Percentiles rank a stretch among this genome's conserved stretches.
These are phyloP conservation scores for Alaudala cheleensis DNA, from an alignment of 2,113 vertebrate genomes.

Conservation along the genomic window DNA sequence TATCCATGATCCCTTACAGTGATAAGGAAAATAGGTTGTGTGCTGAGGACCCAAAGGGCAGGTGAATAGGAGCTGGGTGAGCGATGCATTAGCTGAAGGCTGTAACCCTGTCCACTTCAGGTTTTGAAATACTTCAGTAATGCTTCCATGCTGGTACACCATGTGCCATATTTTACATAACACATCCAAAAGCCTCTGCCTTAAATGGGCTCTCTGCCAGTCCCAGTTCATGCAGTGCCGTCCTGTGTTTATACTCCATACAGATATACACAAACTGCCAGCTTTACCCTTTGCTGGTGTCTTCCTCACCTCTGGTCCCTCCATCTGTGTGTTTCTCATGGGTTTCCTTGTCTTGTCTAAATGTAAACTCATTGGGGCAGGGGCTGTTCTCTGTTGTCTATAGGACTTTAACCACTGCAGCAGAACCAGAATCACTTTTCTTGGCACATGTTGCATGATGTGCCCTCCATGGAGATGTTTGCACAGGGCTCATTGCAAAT, in stretches of 20 bases:
- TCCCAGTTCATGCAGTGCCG: background rate
- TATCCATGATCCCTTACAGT: background rate
- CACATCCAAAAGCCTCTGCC: background rate
- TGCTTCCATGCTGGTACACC: background rate
- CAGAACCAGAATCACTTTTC: background rate
- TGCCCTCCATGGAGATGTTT: background rate
- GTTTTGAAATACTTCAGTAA: background rate
- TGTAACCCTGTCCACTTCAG: background rate
- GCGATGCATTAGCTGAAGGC: background rate
- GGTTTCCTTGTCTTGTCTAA: background rate
- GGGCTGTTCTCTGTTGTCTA: background rate
- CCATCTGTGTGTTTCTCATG: background rate
- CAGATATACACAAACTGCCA: background rate
- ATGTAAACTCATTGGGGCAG: background rate
- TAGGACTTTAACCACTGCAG: background rate
- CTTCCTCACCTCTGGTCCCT: background rate
- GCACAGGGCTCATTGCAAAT: background rate
- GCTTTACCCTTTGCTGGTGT: background rate
- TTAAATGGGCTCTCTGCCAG: background rate
- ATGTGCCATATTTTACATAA: background rate
- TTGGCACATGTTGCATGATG: fast-evolving
- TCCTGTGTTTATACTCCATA: fast-evolving
- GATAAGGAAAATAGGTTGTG: background rate
- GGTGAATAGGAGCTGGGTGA: background rate
- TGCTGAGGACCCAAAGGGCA: background rate